Evolutionary conservation across 2,888 invertebrate genomes (phyloP).

Genomic region (Aelia acuminata): DNA sequence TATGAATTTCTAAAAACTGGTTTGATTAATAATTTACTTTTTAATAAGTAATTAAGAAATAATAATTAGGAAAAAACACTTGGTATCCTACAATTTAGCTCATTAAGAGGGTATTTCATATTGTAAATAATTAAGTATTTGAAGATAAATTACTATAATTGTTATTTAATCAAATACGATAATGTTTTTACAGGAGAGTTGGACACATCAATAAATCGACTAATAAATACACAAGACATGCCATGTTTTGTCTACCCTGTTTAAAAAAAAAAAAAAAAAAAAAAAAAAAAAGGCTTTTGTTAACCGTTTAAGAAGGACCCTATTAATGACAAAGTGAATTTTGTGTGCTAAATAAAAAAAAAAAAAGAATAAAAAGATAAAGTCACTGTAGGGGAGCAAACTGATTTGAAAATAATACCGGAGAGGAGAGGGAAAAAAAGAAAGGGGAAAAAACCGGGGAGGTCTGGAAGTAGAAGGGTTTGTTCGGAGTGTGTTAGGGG

Average conservation of each 20-base stretch:
- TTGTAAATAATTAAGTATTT: no score
- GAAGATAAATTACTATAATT: no score
- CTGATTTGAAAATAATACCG: constrained; percentile 44
- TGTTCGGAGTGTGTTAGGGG: constrained; percentile 1
- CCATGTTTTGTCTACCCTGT: not conserved
- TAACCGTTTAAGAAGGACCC: constrained; percentile 32
- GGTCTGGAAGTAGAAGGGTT: constrained; percentile 8
- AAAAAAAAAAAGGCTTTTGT: not conserved
- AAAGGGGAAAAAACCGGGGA: constrained; percentile 24
- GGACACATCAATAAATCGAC: not conserved
- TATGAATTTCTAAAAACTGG: no score
- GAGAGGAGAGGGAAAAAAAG: not conserved
- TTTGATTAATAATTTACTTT: no score
- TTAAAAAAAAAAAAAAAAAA: no score
- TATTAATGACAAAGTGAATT: constrained; percentile 42
- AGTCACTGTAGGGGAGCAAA: constrained; percentile 48
- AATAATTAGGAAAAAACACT: no score
- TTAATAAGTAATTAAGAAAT: no score
- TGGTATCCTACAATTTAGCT: no score
- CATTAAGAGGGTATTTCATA: no score
- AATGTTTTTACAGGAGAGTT: not conserved
- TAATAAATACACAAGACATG: not conserved
- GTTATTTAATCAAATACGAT: not conserved
- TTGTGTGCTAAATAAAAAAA: constrained; percentile 36
- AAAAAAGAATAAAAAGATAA: constrained; percentile 21